Percentiles rank a stretch among this genome's conserved stretches.
Evolutionary conservation across 2,888 invertebrate genomes (phyloP).

Genomic region (Napeogenes sylphis): DNA sequence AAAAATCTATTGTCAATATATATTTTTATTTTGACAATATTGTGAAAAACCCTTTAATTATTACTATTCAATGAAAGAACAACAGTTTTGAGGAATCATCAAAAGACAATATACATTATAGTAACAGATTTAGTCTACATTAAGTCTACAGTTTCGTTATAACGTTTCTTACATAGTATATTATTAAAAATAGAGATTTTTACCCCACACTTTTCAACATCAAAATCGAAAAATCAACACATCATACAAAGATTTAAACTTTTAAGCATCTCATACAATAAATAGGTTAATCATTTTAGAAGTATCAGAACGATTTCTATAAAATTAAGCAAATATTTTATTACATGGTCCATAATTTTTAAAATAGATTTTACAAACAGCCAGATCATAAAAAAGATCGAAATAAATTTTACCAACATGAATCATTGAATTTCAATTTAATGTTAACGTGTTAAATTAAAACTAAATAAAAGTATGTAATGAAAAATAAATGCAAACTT

Average conservation of each 20-base stretch:
- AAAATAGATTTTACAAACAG: neutral
- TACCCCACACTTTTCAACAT: slow-evolving; percentile 40
- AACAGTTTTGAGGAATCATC: slow-evolving; percentile 32
- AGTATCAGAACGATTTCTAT: neutral
- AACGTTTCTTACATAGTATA: slow-evolving; percentile 32
- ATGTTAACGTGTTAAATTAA: neutral
- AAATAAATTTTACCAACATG: no score
- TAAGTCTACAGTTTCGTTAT: slow-evolving; percentile 43
- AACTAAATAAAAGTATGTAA: neutral
- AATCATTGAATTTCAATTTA: no score
- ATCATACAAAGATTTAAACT: slow-evolving; percentile 31
- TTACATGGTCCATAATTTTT: slow-evolving; percentile 12
- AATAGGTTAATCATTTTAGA: slow-evolving; percentile 1
- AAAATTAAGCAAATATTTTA: neutral
- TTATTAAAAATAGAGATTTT: slow-evolving; percentile 52
- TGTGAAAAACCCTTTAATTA: slow-evolving; percentile 53
- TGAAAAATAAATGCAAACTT: slow-evolving; percentile 5
- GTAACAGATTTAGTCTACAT: slow-evolving; percentile 45
- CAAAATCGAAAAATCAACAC: slow-evolving; percentile 38
- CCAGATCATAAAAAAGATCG: no score
- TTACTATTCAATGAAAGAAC: slow-evolving; percentile 46
- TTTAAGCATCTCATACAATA: slow-evolving; percentile 14
- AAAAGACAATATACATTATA: slow-evolving; percentile 43
- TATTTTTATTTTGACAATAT: slow-evolving; percentile 53
- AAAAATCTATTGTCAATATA: slow-evolving; percentile 57